Evolutionary conservation across 2,888 invertebrate genomes (phyloP).

Genomic region (Amiota communis): DNA sequence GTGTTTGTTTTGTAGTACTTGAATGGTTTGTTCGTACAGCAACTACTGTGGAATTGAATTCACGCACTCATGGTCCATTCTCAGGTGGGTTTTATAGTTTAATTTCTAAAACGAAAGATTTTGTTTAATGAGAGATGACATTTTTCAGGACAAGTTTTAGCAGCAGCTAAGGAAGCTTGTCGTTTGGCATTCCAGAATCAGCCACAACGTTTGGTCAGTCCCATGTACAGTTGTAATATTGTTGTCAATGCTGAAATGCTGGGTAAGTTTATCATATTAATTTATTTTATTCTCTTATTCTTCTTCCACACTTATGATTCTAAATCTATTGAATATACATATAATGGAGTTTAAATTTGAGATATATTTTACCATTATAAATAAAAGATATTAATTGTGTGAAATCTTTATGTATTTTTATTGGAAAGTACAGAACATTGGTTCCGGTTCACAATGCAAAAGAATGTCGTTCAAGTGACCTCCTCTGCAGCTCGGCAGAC

Average conservation of each 20-base stretch:
- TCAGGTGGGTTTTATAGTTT: slow-evolving; percentile 73
- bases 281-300: neutral
- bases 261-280: slow-evolving; percentile 77
- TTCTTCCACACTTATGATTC: neutral
- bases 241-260: slow-evolving; percentile 89
- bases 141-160: slow-evolving; percentile 87
- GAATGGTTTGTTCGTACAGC: slow-evolving; percentile 80
- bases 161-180: slow-evolving; percentile 91
- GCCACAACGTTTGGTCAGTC: slow-evolving; percentile 92
- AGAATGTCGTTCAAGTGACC: too few species aligned
- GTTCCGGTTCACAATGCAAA: too few species aligned
- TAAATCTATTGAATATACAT: too few species aligned
- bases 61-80: slow-evolving; percentile 73
- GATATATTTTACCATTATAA: too few species aligned
- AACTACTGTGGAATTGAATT: slow-evolving; percentile 70
- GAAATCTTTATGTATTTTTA: too few species aligned
- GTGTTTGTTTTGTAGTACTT: slow-evolving; percentile 91
- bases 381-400: too few species aligned
- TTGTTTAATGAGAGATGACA: neutral
- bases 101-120: neutral
- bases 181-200: slow-evolving; percentile 90
- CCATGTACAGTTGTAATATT: slow-evolving; percentile 91
- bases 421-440: too few species aligned
- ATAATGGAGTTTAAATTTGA: too few species aligned
- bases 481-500: too few species aligned